Percentiles rank a stretch among this genome's conserved stretches.
These are phyloP conservation scores for Antechinus stuartii DNA, from an alignment of 2,113 vertebrate species.

Conservation along the genomic window DNA sequence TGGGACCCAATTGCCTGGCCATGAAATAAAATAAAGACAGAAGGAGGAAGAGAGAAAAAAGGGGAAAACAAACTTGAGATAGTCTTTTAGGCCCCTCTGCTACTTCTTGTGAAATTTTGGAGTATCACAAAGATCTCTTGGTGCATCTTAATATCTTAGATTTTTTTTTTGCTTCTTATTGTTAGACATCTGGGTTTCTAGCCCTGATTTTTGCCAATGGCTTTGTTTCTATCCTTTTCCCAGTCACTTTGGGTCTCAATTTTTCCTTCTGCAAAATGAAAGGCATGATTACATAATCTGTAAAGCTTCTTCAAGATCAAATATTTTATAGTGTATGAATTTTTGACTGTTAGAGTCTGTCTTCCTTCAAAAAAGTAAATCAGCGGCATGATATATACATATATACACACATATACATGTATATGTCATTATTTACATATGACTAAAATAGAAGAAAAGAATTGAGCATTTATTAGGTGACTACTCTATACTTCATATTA, in stretches of 20 bases:
- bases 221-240: background rate
- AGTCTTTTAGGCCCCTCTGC: background rate
- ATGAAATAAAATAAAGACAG: background rate
- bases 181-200: background rate
- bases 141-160: background rate
- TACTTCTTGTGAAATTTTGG: background rate
- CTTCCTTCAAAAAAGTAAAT: background rate
- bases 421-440: background rate
- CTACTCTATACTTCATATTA: background rate
- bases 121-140: background rate
- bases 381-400: background rate
- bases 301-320: background rate
- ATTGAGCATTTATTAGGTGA: background rate
- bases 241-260: background rate
- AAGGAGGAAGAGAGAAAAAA: background rate
- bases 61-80: background rate
- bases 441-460: background rate
- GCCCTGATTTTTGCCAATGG: background rate
- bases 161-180: background rate
- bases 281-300: background rate
- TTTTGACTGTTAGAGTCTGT: background rate
- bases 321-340: background rate
- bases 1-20: too few species aligned
- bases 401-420: too few species aligned
- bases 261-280: background rate